Evolutionary conservation across 2,888 invertebrate species (phyloP).

Genomic region (Drosophila setosimentum): DNA sequence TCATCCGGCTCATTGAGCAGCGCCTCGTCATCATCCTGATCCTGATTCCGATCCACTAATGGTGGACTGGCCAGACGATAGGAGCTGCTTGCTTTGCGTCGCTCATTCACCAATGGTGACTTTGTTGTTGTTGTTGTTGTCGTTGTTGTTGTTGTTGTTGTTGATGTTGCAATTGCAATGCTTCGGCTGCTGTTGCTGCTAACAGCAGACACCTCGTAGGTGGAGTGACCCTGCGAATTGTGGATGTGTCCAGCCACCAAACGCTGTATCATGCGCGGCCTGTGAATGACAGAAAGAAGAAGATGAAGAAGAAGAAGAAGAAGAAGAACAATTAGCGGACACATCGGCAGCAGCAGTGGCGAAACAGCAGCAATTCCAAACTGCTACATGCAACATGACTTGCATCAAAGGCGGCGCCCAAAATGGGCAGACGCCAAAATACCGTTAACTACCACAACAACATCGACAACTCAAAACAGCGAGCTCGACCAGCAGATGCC

Average conservation of each 20-base stretch:
- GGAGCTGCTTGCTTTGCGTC: slow-evolving; percentile 73
- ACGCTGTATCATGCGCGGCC: slow-evolving; percentile 88
- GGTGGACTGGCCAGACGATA: slow-evolving; percentile 62
- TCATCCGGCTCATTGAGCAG: slow-evolving; percentile 83
- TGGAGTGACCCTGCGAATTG: slow-evolving; percentile 80
- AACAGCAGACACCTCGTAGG: slow-evolving; percentile 78
- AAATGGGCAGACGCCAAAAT: slow-evolving; percentile 43
- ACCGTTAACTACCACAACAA: neutral
- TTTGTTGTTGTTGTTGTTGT: slow-evolving; percentile 18
- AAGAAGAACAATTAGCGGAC: neutral
- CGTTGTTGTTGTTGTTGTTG: slow-evolving; percentile 8
- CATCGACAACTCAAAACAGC: neutral
- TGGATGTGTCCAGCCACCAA: slow-evolving; percentile 89
- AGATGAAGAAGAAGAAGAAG: slow-evolving; percentile 2
- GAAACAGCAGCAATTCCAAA: neutral
- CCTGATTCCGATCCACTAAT: slow-evolving; percentile 22
- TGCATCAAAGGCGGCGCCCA: slow-evolving; percentile 47
- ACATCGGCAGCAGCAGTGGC: neutral
- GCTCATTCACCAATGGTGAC: slow-evolving; percentile 33
- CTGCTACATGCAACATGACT: neutral
- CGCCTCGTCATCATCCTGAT: slow-evolving; percentile 82
- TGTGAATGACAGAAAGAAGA: slow-evolving; percentile 38
- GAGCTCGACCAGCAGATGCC: slow-evolving; percentile 3
- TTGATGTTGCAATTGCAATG: slow-evolving; percentile 27
- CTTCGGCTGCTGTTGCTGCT: slow-evolving; percentile 69